These are phyloP conservation scores for Drosophila recens DNA, from an alignment of 2,888 invertebrate genomes.

Conservation along the genomic window DNA sequence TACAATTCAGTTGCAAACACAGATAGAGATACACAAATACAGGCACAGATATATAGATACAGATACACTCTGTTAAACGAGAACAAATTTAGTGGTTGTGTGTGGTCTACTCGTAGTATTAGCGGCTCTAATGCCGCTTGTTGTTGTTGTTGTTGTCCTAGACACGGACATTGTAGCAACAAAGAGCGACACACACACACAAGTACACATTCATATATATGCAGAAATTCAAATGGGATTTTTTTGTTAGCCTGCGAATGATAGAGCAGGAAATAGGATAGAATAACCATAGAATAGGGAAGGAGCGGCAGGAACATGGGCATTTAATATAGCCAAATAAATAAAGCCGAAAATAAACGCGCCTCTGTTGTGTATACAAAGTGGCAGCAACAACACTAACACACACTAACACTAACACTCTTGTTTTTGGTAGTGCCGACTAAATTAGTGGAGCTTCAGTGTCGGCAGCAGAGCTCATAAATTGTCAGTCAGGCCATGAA, in stretches of 20 bases:
- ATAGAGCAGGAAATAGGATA: constrained; percentile 37
- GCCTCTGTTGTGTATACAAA: constrained; percentile 47
- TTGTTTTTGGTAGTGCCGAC: constrained; percentile 22
- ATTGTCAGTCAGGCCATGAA: constrained; percentile 38
- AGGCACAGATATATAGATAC: not conserved
- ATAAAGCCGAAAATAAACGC: constrained; percentile 68
- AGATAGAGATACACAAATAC: not conserved
- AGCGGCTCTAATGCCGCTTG: constrained; percentile 39
- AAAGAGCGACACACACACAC: constrained; percentile 13
- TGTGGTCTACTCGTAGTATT: constrained; percentile 31
- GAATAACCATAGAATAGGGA: not conserved
- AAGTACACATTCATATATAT: constrained; percentile 10
- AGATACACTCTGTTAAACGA: constrained; percentile 8
- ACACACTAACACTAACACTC: constrained; percentile 4
- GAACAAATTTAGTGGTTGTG: constrained; percentile 27
- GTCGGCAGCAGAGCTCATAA: constrained; percentile 62
- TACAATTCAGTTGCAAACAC: constrained; percentile 2
- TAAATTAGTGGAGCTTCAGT: constrained; percentile 75
- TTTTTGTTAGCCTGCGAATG: constrained; percentile 50
- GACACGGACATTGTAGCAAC: constrained; percentile 42
- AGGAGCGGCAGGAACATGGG: constrained; percentile 33
- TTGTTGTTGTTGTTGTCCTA: constrained; percentile 28
- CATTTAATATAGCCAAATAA: constrained; percentile 78
- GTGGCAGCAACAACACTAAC: constrained; percentile 37
- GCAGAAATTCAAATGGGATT: constrained; percentile 57